These are phyloP conservation scores for Urophycis tenuis DNA, from an alignment of 2,797 vertebrate species.

Conservation along the genomic window DNA sequence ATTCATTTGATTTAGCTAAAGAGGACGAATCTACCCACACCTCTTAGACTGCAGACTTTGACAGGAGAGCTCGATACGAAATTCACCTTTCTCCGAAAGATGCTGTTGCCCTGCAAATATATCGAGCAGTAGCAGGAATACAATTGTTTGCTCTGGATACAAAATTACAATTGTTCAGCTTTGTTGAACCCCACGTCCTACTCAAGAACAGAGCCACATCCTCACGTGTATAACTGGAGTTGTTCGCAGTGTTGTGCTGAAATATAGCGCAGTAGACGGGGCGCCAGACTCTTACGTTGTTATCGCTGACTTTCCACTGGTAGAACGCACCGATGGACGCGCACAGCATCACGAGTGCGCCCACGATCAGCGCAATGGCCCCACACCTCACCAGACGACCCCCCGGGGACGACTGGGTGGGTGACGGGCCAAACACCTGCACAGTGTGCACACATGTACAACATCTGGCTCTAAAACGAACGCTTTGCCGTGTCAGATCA, in stretches of 20 bases:
- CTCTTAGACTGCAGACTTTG: neutral
- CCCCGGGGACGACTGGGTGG: constrained; percentile 35
- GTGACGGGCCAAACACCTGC: constrained; percentile 68
- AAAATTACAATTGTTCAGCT: neutral
- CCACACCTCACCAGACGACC: constrained; percentile 72
- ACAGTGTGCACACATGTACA: constrained; percentile 56
- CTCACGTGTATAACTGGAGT: neutral
- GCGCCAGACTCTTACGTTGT: constrained; percentile 73
- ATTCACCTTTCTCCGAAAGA: constrained; percentile 31
- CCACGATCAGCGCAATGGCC: constrained; percentile 71
- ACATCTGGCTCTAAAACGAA: neutral
- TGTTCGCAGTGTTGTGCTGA: neutral
- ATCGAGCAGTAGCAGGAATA: neutral
- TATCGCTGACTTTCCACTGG: constrained; percentile 83
- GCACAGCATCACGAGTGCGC: constrained; percentile 76
- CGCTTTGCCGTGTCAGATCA: too few relatives aligned
- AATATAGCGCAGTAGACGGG: neutral
- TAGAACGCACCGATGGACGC: constrained; percentile 83
- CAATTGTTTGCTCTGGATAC: neutral
- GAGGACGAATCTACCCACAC: too few relatives aligned
- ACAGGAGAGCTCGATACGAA: constrained; percentile 53
- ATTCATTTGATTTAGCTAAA: too few relatives aligned
- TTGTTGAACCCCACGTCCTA: neutral
- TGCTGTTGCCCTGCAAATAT: neutral
- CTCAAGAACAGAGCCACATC: neutral